Evolutionary conservation across 2,888 invertebrate genomes (phyloP), one percentile per base, ranked within the genome.

Genomic region (Sarcophaga caerulescens): DNA sequence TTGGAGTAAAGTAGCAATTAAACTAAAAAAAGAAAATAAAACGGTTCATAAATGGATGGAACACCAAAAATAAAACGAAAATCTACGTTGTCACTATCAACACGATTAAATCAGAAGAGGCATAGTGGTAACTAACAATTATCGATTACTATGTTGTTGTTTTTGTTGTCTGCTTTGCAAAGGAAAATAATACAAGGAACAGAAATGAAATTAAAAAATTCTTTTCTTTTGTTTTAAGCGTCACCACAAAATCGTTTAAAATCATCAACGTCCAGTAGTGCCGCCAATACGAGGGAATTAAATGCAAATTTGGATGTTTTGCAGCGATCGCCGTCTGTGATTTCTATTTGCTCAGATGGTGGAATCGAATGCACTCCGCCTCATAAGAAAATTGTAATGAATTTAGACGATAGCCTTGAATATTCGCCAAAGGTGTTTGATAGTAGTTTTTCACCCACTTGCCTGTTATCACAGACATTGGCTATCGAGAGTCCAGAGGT

Each of bases 401-500:
- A 82, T 19, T 85, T 92, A 45, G 92, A 92, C 79, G 92, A 92
- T 35, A 91, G 91, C 71, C 79, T 90, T 0, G 91, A 90, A 4
- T 91, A 90, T 75, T 91, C 92, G 0, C 92, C 91, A 0, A 89
- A 88, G 52, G 52, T 88, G 2, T 87, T 88, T 69, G 91, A 91
- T 73, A 87, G 71, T 0, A 90, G 90, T 44, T 89, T 90, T 23
- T 92, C 92, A 4, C 92, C 92, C 8, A 89, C 89, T 45, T 89
- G 89, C 11, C 75, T 90, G 8, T 89, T 91, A n/a, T 92, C 92
- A 0, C 92, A 92, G 66, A 91, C 92, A 0, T 85, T 92, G 71
- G 88, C 89, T 8, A 90, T 89, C 17, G 90, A 92, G 63, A 92
- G 92, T 77, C 92, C 92, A 0, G 92, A 92, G 44, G 92, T 92